Conservation (phyloP, 2,888 invertebrate species). For the Siphlonurus alternatus region DNA sequence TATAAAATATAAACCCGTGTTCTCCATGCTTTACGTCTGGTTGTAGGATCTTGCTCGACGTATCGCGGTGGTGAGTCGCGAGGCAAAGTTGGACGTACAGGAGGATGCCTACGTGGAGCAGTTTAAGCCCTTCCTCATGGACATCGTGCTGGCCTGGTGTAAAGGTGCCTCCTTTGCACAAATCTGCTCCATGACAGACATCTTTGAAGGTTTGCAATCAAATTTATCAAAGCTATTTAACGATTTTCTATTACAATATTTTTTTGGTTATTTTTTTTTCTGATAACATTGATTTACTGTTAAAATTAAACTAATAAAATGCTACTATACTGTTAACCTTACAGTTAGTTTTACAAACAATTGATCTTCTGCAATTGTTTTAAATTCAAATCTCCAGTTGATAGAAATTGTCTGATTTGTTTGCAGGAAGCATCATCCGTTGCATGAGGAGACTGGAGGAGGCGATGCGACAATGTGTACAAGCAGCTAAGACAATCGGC, state of each 20-base stretch:
- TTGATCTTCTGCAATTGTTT: too few relatives aligned
- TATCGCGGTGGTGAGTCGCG: slow-evolving; percentile 75
- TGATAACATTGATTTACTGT: not conserved
- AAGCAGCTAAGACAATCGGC: slow-evolving; percentile 92
- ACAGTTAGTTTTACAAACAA: too few relatives aligned
- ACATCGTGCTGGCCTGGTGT: slow-evolving; percentile 91
- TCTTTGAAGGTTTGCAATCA: slow-evolving; percentile 62
- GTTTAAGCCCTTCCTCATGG: slow-evolving; percentile 93
- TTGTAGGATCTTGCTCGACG: slow-evolving; percentile 75
- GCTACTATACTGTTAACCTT: too few relatives aligned
- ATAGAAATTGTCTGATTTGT: too few relatives aligned
- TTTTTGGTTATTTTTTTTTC: not conserved
- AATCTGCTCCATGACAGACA: slow-evolving; percentile 90
- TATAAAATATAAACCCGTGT: too few relatives aligned
- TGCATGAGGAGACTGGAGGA: slow-evolving; percentile 95
- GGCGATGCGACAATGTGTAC: slow-evolving; percentile 83
- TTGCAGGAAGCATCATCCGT: slow-evolving; percentile 58
- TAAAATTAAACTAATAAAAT: too few relatives aligned
- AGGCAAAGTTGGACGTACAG: slow-evolving; percentile 71
- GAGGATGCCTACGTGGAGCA: slow-evolving; percentile 81
- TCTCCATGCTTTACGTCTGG: too few relatives aligned
- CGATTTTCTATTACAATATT: not conserved
- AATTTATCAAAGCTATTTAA: slow-evolving; percentile 3
- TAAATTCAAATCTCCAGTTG: too few relatives aligned
- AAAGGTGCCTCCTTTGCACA: slow-evolving; percentile 82